These are phyloP conservation scores for Resseliella maxima DNA, from an alignment of 2,888 invertebrate species.

Conservation along the genomic window DNA sequence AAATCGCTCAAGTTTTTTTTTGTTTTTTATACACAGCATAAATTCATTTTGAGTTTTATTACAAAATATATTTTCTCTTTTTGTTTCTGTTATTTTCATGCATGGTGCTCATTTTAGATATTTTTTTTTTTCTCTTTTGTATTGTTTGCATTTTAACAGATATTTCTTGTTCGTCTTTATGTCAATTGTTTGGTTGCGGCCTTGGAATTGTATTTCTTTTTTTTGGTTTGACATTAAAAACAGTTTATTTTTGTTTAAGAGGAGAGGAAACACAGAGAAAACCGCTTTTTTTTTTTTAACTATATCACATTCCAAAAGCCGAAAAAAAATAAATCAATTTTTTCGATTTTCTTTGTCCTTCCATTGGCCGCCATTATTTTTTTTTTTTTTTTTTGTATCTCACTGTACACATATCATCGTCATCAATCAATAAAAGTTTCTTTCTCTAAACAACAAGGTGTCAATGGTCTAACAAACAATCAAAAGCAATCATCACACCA, in stretches of 20 bases:
- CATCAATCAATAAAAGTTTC: not conserved
- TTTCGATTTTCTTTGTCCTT: not conserved
- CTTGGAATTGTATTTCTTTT: not conserved
- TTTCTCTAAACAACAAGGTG: constrained; percentile 46
- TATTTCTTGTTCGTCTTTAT: not conserved
- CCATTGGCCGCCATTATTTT: not conserved
- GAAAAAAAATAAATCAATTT: not conserved
- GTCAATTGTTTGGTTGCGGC: not conserved
- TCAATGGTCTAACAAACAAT: constrained; percentile 51
- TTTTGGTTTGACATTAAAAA: not conserved
- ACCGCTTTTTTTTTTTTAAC: not conserved
- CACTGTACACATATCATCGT: not conserved
- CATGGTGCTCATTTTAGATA: not conserved
- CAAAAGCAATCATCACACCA: constrained; percentile 53
- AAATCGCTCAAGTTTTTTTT: not conserved
- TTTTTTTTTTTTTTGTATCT: not conserved
- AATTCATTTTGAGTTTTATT: not conserved
- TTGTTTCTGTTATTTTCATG: not conserved
- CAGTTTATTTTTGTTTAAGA: no score
- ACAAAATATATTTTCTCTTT: constrained; percentile 19
- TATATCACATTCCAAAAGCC: constrained; percentile 51
- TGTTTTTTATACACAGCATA: not conserved
- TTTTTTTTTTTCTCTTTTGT: not conserved
- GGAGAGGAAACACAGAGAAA: not conserved
- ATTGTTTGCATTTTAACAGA: not conserved